Evolutionary conservation across 2,797 vertebrate genomes (phyloP).

Genomic region (Forpus xanthops): DNA sequence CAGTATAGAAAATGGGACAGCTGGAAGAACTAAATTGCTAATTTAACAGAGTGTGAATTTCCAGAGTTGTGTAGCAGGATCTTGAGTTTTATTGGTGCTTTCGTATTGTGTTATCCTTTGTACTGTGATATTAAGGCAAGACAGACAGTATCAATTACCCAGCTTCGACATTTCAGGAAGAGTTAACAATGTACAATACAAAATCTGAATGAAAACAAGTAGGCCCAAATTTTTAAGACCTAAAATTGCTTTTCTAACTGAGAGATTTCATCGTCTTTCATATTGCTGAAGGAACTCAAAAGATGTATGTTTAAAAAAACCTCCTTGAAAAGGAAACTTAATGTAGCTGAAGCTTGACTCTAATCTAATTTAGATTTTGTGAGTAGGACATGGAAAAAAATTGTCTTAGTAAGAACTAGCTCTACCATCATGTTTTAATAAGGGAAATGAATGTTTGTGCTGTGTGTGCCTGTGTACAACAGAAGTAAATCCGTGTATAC

Average conservation of each 20-base stretch:
- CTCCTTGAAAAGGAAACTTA: not conserved
- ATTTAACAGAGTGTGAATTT: not conserved
- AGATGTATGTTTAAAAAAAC: not conserved
- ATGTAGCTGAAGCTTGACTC: not conserved
- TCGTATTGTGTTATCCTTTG: not conserved
- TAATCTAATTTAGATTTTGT: constrained; percentile 34
- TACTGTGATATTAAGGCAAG: not conserved
- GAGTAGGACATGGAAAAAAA: not conserved
- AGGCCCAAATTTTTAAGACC: not conserved
- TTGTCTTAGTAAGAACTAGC: not conserved
- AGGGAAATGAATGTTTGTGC: not conserved
- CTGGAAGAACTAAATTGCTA: not conserved
- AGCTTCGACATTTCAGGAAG: not conserved
- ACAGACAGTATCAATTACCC: not conserved
- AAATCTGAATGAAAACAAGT: not conserved
- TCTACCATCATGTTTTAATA: constrained; percentile 26
- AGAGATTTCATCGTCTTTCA: not conserved
- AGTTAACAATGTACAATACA: not conserved
- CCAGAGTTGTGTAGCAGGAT: not conserved
- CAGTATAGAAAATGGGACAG: not conserved
- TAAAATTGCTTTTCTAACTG: not conserved
- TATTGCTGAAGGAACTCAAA: not conserved
- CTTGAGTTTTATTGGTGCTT: not conserved
- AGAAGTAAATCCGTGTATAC: not conserved
- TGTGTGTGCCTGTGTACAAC: not conserved